Evolutionary conservation across 2,888 invertebrate genomes (phyloP).

Genomic region (Sinhomidia bicolor): DNA sequence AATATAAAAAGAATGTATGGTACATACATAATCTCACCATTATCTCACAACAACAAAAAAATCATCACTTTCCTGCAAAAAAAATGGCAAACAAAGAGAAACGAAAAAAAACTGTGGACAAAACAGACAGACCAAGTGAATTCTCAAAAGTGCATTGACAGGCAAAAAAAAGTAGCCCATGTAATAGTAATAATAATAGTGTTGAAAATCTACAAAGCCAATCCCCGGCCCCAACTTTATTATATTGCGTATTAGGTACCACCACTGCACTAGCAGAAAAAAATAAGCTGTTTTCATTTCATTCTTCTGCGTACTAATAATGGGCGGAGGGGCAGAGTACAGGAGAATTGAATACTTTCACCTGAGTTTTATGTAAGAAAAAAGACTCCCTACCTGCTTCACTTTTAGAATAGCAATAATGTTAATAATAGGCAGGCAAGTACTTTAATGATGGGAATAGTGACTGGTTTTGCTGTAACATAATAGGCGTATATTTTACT

Average conservation of each 20-base stretch:
- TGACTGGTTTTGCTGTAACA: too few species aligned
- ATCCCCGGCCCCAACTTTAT: neutral
- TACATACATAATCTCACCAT: neutral
- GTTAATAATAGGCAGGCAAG: neutral
- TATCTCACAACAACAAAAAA: neutral
- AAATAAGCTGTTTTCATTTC: neutral
- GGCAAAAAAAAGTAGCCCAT: neutral
- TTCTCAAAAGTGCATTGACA: neutral
- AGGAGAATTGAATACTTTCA: neutral
- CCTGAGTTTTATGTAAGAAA: neutral
- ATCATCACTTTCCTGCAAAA: too few species aligned
- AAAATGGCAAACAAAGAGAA: too few species aligned
- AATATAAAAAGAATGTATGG: neutral
- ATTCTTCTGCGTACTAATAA: too few species aligned
- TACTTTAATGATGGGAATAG: neutral
- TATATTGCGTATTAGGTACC: too few species aligned
- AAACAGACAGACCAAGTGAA: neutral
- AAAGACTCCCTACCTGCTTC: neutral
- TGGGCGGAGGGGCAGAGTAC: too few species aligned
- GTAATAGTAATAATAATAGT: neutral
- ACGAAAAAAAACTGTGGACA: too few species aligned
- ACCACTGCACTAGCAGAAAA: neutral
- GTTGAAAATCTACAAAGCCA: neutral
- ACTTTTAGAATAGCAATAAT: neutral
- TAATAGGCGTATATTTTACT: neutral